Percentiles rank a stretch among this genome's conserved stretches.
phyloP scores from a whole-genome alignment of 2,888 invertebrate species.

The Julus scandinavius region DNA sequence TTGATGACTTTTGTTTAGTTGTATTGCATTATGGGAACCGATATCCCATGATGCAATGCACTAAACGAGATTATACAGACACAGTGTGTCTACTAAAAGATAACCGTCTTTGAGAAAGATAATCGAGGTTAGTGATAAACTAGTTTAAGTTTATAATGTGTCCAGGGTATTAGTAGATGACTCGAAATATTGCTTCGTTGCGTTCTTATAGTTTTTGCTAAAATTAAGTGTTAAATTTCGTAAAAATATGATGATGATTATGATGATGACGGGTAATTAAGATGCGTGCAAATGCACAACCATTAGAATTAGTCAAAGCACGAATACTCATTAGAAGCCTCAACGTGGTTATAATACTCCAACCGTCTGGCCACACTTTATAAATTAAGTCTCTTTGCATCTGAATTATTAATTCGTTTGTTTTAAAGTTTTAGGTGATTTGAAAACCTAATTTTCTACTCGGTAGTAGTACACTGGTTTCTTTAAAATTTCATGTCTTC shows the following conservation, averaged over 20 bases:
- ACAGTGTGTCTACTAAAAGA: too few species aligned
- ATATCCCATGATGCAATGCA: too few species aligned
- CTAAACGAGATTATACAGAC: too few species aligned
- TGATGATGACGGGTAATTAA: background rate
- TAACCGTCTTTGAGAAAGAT: too few species aligned
- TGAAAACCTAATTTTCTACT: background rate
- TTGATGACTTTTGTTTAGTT: too few species aligned
- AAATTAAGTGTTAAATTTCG: conserved; percentile 25
- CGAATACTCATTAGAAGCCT: background rate
- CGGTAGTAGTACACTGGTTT: background rate
- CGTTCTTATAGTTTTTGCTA: background rate
- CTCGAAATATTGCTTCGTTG: background rate
- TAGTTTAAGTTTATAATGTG: too few species aligned
- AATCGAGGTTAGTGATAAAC: too few species aligned
- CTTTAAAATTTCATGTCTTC: too few species aligned
- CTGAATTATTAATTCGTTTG: background rate
- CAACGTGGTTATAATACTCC: background rate
- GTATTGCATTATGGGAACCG: too few species aligned
- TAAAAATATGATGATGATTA: background rate
- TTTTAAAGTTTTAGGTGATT: too few species aligned
- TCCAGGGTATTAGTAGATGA: too few species aligned
- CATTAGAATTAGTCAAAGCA: background rate
- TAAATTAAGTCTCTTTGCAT: background rate
- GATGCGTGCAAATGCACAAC: conserved; percentile 19
- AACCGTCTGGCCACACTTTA: background rate